phyloP scores from a whole-genome alignment of 2,113 vertebrate species.

The Pterocles gutturalis region DNA sequence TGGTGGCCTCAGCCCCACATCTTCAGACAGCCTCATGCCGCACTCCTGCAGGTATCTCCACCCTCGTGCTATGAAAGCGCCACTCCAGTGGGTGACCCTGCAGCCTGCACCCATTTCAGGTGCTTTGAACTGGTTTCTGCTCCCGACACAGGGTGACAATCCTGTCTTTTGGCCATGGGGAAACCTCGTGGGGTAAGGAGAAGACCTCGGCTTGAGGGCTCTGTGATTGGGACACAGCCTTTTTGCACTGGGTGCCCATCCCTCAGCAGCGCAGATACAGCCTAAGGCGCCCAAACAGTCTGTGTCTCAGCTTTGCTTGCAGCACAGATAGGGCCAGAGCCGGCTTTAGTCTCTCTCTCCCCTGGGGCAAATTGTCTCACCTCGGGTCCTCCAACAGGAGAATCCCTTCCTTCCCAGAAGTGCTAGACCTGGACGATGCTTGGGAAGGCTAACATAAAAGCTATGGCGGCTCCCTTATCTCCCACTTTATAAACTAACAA shows the following conservation, averaged over 20 bases:
- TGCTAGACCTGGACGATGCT: neutral
- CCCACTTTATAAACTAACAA: neutral
- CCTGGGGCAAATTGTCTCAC: neutral
- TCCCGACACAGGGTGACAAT: neutral
- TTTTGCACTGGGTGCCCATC: neutral
- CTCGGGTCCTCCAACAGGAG: neutral
- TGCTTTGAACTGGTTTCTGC: neutral
- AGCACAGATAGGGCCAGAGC: neutral
- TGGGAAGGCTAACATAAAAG: neutral
- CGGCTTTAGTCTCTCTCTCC: neutral
- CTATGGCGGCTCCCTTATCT: neutral
- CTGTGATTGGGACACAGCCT: neutral
- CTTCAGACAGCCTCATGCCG: neutral
- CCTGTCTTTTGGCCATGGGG: neutral
- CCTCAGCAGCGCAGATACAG: neutral
- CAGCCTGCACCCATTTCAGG: neutral
- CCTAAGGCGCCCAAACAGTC: neutral
- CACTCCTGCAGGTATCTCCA: neutral
- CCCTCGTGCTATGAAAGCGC: neutral
- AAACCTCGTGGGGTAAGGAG: neutral
- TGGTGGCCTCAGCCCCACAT: neutral
- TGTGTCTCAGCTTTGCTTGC: fast-evolving
- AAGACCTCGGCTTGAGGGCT: neutral
- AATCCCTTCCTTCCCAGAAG: slow-evolving; percentile 1
- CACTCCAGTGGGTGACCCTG: fast-evolving